phyloP scores from a whole-genome alignment of 1,140 invertebrate genomes.

The Drosophila bocki region DNA sequence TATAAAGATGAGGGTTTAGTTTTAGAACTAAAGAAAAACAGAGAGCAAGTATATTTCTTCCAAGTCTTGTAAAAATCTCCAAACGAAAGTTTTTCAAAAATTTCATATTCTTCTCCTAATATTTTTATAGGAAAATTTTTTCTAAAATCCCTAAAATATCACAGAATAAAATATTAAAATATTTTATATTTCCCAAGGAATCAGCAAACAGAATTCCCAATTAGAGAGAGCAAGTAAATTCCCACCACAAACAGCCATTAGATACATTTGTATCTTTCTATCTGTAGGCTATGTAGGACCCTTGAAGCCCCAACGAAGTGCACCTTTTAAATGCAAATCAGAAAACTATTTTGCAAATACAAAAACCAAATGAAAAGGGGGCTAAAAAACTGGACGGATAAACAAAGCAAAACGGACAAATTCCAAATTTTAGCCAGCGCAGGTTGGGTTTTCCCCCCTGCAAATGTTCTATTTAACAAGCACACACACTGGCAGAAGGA shows the following conservation, averaged over 20 bases:
- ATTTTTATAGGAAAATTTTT: no score
- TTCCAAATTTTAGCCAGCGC: constrained; percentile 67
- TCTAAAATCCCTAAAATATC: neutral
- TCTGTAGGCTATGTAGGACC: constrained; percentile 3
- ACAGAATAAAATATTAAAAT: neutral
- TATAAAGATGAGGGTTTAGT: neutral
- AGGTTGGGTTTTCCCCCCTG: constrained; percentile 58
- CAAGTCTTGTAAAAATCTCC: no score
- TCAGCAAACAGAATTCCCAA: neutral
- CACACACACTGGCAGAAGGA: constrained; percentile 34
- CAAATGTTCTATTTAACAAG: constrained; percentile 79
- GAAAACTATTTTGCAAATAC: constrained; percentile 69
- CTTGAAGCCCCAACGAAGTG: constrained; percentile 43
- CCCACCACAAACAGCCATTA: neutral
- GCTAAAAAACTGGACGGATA: constrained; percentile 11
- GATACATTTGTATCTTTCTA: constrained; percentile 22
- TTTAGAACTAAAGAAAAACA: neutral
- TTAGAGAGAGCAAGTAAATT: neutral
- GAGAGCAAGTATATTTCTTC: no score
- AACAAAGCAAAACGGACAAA: constrained; percentile 60
- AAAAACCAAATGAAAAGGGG: constrained; percentile 27
- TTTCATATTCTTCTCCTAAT: no score
- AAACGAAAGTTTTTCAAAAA: no score
- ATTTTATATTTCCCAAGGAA: no score
- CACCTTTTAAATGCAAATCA: constrained; percentile 81